Conservation (phyloP, 2,797 vertebrate genomes). For the Trichosurus vulpecula region DNA sequence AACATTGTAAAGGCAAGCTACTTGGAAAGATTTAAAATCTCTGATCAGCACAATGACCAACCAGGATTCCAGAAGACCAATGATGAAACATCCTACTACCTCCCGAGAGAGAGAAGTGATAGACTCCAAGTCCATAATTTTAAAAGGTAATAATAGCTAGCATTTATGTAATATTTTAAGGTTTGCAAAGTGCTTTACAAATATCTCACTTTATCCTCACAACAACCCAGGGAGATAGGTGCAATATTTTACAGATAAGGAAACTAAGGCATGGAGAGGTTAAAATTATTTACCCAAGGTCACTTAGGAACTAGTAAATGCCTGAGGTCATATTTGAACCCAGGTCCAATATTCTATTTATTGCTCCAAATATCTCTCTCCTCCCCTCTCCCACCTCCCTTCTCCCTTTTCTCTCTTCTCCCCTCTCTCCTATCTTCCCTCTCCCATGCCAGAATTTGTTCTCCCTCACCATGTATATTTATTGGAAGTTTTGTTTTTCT, state of each 20-base stretch:
- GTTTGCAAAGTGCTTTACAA: not conserved
- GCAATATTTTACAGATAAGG: not conserved
- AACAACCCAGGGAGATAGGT: not conserved
- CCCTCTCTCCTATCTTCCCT: not conserved
- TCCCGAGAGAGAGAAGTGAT: not conserved
- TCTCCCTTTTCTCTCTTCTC: not conserved
- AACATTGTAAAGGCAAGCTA: not conserved
- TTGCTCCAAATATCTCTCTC: not conserved
- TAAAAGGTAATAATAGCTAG: not conserved
- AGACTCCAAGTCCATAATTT: not conserved
- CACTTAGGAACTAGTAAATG: not conserved
- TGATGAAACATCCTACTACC: not conserved
- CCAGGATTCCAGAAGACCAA: not conserved
- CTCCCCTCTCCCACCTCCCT: not conserved
- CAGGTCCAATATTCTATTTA: not conserved
- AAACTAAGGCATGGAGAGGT: not conserved
- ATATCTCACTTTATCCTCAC: not conserved
- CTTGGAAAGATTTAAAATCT: not conserved
- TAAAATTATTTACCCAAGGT: not conserved
- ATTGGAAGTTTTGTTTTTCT: not conserved
- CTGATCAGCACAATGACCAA: not conserved
- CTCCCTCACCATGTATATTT: not conserved
- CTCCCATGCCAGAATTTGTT: not conserved
- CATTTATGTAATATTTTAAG: not conserved
- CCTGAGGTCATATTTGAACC: not conserved